Evolutionary conservation across 2,888 invertebrate genomes (phyloP).

Genomic region (Tortrix viridana): DNA sequence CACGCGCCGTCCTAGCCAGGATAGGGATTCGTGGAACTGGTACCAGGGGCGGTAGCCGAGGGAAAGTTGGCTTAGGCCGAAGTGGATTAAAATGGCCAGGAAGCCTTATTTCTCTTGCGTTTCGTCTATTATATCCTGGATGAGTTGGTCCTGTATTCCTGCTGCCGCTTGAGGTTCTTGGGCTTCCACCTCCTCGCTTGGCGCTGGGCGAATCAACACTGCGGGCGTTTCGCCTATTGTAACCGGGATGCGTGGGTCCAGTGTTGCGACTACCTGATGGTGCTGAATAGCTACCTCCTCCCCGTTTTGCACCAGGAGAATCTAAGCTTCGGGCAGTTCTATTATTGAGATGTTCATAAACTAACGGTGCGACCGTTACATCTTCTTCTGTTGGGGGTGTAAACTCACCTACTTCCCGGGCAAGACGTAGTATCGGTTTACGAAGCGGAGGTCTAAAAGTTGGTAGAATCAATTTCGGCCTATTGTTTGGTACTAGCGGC

Average conservation of each 20-base stretch:
- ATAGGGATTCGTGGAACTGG: conserved; percentile 38
- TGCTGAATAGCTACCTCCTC: conserved; percentile 49
- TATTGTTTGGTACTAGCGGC: conserved; percentile 37
- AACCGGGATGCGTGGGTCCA: conserved; percentile 57
- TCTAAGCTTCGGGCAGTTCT: conserved; percentile 52
- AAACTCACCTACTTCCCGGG: conserved; percentile 47
- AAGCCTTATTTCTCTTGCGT: conserved; percentile 39
- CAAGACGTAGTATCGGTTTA: conserved; percentile 40
- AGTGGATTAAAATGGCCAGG: conserved; percentile 28
- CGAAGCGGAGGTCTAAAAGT: conserved; percentile 45
- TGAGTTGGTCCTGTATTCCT: conserved; percentile 18
- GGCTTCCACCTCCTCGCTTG: conserved; percentile 22
- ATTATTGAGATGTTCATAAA: conserved; percentile 43
- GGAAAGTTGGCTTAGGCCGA: conserved; percentile 38
- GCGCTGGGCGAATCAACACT: conserved; percentile 36
- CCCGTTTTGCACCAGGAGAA: conserved; percentile 51
- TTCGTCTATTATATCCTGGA: conserved; percentile 28
- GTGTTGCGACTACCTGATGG: conserved; percentile 50
- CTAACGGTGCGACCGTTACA: conserved; percentile 37
- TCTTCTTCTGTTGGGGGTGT: conserved; percentile 47
- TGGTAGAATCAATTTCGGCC: conserved; percentile 42
- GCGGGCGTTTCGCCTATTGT: conserved; percentile 55
- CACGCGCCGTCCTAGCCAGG: conserved; percentile 42
- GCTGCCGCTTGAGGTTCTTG: conserved; percentile 10
- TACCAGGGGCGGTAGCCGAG: conserved; percentile 32